Conservation (phyloP, 1,140 invertebrate species). For the Frieseomelitta varia region DNA sequence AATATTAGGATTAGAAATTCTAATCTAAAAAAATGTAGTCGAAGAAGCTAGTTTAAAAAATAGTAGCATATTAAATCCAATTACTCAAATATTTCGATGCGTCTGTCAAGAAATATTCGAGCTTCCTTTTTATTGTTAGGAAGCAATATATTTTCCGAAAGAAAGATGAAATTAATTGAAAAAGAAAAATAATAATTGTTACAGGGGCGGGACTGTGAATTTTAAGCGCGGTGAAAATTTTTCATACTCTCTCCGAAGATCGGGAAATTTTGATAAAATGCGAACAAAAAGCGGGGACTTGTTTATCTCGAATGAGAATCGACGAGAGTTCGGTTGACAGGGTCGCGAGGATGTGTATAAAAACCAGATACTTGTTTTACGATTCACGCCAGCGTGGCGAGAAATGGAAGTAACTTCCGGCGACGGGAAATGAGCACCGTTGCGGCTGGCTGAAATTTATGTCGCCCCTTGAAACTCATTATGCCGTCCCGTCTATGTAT, state of each 20-base stretch:
- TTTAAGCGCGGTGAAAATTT: background rate
- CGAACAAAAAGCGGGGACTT: background rate
- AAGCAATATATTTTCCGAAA: too few relatives aligned
- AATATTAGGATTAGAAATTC: too few relatives aligned
- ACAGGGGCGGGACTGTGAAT: background rate
- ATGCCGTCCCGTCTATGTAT: background rate
- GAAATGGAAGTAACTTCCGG: conserved; percentile 39
- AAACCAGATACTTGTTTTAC: conserved; percentile 29
- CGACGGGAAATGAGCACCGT: conserved; percentile 31
- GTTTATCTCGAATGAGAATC: conserved; percentile 5
- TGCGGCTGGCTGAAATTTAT: conserved; percentile 32
- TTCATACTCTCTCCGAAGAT: background rate
- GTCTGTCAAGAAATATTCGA: too few relatives aligned
- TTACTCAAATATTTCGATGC: too few relatives aligned
- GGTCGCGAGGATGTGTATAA: background rate
- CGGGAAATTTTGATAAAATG: background rate
- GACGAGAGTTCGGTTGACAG: background rate
- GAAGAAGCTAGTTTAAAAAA: too few relatives aligned
- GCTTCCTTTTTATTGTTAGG: too few relatives aligned
- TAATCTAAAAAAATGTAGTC: too few relatives aligned
- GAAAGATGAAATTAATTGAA: too few relatives aligned
- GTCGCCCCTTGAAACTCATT: conserved; percentile 8
- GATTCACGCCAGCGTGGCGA: conserved; percentile 9
- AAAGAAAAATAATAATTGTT: too few relatives aligned
- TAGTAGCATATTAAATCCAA: too few relatives aligned